Conservation (phyloP, 2,797 vertebrate species). For the Tokudaia tokunoshimensis region DNA sequence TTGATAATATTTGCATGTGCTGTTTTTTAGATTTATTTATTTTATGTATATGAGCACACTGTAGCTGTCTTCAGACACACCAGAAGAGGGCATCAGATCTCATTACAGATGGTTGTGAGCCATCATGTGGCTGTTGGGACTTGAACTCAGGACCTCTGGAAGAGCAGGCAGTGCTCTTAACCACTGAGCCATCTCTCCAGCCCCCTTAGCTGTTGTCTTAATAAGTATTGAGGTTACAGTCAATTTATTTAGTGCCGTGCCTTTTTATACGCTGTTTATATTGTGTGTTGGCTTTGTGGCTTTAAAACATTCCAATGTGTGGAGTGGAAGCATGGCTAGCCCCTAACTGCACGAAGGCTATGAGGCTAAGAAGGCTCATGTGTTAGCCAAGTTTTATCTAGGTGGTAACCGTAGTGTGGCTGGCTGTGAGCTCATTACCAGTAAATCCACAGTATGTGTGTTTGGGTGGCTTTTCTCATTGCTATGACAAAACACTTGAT, state of each 20-base stretch:
- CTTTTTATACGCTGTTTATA: not conserved
- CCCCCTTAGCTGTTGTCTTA: not conserved
- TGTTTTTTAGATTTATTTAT: not conserved
- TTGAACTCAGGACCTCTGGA: not conserved
- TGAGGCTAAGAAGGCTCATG: accelerated
- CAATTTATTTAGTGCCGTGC: too few relatives aligned
- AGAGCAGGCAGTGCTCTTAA: not conserved
- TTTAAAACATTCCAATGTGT: not conserved
- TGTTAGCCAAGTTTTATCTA: not conserved
- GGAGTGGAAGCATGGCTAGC: not conserved
- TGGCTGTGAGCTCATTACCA: not conserved
- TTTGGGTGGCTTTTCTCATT: not conserved
- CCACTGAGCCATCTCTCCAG: not conserved
- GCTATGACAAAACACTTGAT: not conserved
- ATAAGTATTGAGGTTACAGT: too few relatives aligned
- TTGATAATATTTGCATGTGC: not conserved
- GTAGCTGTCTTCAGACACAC: not conserved
- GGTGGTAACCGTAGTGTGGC: not conserved
- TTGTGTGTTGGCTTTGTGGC: not conserved
- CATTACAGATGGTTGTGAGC: not conserved
- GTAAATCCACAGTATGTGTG: not conserved
- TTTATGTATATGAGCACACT: not conserved
- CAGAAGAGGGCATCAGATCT: not conserved
- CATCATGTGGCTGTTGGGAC: not conserved
- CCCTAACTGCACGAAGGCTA: not conserved